Base-by-base conservation (phyloP, 2,888 invertebrate genomes). In the Keiferia lycopersicella region DNA sequence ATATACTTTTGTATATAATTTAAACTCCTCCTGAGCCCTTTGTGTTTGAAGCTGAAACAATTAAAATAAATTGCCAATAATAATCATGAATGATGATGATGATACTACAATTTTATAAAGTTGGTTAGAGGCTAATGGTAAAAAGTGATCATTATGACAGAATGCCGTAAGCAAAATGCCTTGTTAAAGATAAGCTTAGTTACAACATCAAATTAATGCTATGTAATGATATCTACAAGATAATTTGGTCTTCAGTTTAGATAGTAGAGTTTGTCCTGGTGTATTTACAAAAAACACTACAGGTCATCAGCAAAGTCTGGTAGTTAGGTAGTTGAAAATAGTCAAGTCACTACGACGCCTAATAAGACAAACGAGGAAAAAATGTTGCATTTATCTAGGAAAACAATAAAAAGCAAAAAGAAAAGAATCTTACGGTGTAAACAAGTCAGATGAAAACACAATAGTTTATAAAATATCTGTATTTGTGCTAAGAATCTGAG, bases 11-110 rank as follows among this genome's bases (percentile, higher is more conserved):
- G 26, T 72, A 76, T 77, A 73, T 78, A 76, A 78, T 78, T 80
- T 85, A 85, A 73, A 81, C 82, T 80, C 78, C 81, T 69, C 83
- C 79, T 80, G 77, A 78, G 77, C 73, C 72, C 76, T 85, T 88
- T 84, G 81, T 75, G 74, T 85, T 88, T 84, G 81, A 76, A 74
- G 88, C 91, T 91, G 91, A 91, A 91, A 91, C 89, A 91, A 90
- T 83, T 77, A 80, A 86, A 83, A 83, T 76, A 78, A 72, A 80
- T 75, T 79, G 78, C 82, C 76, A 81, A 78, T 79, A 73, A 79
- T 76, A 70, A 73, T 66, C 68, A 68, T 45, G 14, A 16, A 30
- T 0, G 30, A 34, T 51, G 53, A 20, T n/a, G 20, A 38, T 41
- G 30, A 34, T 12, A 41, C 34, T 34, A 1, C 34, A 4, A 8